These are phyloP conservation scores for Crotalus tigris DNA, from an alignment of 2,113 vertebrate species.

Conservation along the genomic window DNA sequence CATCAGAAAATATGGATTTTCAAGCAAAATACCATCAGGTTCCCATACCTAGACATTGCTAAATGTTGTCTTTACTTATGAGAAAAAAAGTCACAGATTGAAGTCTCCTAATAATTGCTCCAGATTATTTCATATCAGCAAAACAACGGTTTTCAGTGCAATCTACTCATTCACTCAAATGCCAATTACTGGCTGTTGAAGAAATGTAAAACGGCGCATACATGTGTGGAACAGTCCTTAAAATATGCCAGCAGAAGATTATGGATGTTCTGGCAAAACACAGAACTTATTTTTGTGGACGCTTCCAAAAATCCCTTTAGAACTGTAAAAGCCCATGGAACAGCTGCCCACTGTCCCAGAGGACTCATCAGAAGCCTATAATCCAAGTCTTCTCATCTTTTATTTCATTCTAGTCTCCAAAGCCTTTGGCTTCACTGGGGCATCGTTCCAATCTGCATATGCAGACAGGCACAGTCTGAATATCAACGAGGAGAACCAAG, in stretches of 20 bases:
- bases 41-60: neutral
- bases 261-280: neutral
- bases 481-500: neutral
- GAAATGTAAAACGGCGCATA: neutral
- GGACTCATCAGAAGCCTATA: conserved; percentile 1
- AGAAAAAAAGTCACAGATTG: neutral
- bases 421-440: neutral
- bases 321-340: neutral
- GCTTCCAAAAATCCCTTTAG: conserved; percentile 3
- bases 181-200: neutral
- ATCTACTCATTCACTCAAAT: neutral
- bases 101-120: neutral
- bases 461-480: neutral
- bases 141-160: neutral
- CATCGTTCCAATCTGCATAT: neutral
- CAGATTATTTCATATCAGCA: neutral
- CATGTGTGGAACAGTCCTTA: neutral
- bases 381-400: neutral
- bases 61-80: neutral
- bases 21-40: neutral
- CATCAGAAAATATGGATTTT: neutral
- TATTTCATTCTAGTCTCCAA: neutral
- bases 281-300: neutral
- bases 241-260: neutral
- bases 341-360: neutral